phyloP scores from a whole-genome alignment of 2,113 vertebrate genomes.

The Rhynchopsitta pachyrhyncha region DNA sequence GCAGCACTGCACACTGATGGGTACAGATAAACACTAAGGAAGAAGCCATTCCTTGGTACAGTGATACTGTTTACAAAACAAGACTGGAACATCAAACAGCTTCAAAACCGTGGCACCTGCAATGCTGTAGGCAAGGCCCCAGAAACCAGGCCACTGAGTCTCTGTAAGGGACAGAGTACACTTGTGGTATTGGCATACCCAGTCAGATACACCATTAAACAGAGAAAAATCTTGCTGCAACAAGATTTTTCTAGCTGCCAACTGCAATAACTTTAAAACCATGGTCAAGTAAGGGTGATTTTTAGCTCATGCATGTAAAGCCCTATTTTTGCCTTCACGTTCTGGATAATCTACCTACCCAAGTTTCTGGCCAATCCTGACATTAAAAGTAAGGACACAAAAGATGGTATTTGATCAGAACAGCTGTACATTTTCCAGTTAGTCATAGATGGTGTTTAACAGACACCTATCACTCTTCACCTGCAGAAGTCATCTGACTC shows the following conservation, averaged over 20 bases:
- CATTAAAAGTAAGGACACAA: neutral
- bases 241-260: neutral
- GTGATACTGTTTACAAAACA: neutral
- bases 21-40: neutral
- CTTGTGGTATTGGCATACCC: neutral
- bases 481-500: neutral
- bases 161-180: neutral
- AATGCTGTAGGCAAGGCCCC: neutral
- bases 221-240: neutral
- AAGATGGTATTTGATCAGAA: neutral
- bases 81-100: neutral
- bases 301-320: neutral
- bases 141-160: accelerated
- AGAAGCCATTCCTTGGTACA: neutral
- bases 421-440: neutral
- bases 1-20: neutral
- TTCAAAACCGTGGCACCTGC: neutral
- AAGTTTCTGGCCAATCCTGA: neutral
- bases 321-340: neutral
- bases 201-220: neutral
- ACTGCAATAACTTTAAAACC: neutral
- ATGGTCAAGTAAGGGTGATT: neutral
- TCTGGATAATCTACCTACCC: neutral
- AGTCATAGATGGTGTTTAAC: neutral
- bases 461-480: neutral